Base-by-base conservation (phyloP, 2,113 vertebrate species). In the Notothenia rossii region DNA sequence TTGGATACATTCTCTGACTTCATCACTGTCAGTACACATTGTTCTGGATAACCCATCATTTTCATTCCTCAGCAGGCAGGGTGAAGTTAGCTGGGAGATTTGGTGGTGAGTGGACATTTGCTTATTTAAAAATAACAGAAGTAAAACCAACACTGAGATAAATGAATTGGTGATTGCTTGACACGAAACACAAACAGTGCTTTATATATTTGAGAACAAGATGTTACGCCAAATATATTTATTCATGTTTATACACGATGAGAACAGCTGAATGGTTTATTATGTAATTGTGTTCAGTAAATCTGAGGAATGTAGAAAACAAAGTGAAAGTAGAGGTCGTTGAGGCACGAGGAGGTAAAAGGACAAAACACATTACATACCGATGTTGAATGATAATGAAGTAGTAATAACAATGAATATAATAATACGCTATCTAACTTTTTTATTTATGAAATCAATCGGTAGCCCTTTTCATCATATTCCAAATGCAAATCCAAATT, bases 11-110 rank as follows among this genome's bases (percentile, higher is more conserved):
- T n/a, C 43, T 70, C 29, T 45, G 49, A 77, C 77, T 72, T 7
- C 5, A 10, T 81, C 65, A 63, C 43, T 9, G 49, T 72, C 51
- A 60, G 72, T 11, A 76, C 78, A 76, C 75, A 8, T 13, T 70
- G 66, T 79, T 9, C 75, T 82, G 18, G 51, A 14, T 22, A 59
- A 73, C 72, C 77, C 60, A 74, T 82, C 9, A 48, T 71, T 76
- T 29, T 74, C 68, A 62, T 80, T 79, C 75, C 78, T 84, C 81
- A 58, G 77, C 36, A 64, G 56, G 25, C 62, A 59, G 25, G 43
- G 49, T 6, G 6, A 48, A n/a, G 58, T 17, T 20, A 22, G 22
- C 43, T 25, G 40, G 25, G 48, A 14, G 9, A n/a, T 77, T 67
- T 62, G 48, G 10, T n/a, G 12, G n/a, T 17, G 22, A 72, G 72